phyloP scores from a whole-genome alignment of 2,797 vertebrate genomes.

The Dicrostonyx torquatus region DNA sequence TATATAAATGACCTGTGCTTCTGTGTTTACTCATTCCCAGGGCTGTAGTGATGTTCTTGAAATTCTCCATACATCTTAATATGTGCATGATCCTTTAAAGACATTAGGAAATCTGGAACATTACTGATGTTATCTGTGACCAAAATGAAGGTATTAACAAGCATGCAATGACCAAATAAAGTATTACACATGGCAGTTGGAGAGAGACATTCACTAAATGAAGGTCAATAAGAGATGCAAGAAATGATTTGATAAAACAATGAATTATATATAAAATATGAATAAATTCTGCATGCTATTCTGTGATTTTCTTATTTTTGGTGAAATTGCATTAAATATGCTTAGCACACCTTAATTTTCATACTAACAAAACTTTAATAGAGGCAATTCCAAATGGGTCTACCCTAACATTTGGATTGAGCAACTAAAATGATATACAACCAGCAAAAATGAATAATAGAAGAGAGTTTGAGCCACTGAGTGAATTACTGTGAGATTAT shows the following conservation, averaged over 20 bases:
- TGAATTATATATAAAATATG: not conserved
- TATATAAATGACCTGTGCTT: not conserved
- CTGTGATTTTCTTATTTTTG: not conserved
- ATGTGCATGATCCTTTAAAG: not conserved
- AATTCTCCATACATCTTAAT: not conserved
- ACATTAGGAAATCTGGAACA: not conserved
- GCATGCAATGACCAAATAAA: not conserved
- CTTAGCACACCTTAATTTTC: not conserved
- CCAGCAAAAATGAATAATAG: not conserved
- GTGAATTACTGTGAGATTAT: not conserved
- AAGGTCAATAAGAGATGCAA: not conserved
- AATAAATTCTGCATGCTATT: not conserved
- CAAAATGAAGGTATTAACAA: not conserved
- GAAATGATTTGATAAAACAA: not conserved
- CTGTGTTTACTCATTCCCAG: not conserved
- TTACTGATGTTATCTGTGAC: not conserved
- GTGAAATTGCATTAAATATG: not conserved
- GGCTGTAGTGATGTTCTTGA: not conserved
- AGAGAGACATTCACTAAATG: not conserved
- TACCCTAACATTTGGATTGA: not conserved
- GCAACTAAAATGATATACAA: not conserved
- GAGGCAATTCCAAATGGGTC: not conserved
- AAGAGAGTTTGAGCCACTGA: not conserved
- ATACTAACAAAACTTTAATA: not conserved
- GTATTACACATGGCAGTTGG: not conserved